Conservation (phyloP, 2,113 vertebrate species). For the Ophthalmotilapia sp. region DNA sequence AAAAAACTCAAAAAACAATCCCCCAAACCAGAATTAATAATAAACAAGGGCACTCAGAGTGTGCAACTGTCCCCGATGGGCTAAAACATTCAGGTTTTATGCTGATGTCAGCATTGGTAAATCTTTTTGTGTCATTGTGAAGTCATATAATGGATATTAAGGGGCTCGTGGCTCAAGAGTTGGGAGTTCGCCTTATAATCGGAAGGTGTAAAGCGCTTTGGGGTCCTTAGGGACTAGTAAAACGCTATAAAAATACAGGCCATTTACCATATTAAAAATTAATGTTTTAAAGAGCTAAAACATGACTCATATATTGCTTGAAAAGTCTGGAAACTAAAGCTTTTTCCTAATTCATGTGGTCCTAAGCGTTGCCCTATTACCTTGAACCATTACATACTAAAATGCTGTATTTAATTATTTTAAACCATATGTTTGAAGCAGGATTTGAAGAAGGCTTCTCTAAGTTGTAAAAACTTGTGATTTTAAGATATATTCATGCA, state of each 20-base stretch:
- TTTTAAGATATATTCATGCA: background rate
- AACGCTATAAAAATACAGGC: background rate
- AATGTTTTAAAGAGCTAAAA: background rate
- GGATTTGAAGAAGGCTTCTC: background rate
- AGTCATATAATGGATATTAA: background rate
- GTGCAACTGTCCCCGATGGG: background rate
- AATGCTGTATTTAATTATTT: background rate
- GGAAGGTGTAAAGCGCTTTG: background rate
- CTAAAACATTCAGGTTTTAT: background rate
- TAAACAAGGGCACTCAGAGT: background rate
- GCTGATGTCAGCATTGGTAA: background rate
- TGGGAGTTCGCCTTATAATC: background rate
- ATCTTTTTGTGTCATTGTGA: background rate
- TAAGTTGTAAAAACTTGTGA: background rate
- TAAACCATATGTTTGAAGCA: background rate
- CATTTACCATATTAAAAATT: background rate
- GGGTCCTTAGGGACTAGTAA: background rate
- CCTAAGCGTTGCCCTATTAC: background rate
- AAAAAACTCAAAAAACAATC: background rate
- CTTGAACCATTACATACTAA: background rate
- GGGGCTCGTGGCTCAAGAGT: background rate
- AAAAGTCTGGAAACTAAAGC: background rate
- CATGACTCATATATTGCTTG: background rate
- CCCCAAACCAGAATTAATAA: background rate
- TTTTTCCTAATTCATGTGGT: background rate